Base-by-base conservation (phyloP, 2,797 vertebrate genomes). In the Periophthalmus magnuspinnatus region DNA sequence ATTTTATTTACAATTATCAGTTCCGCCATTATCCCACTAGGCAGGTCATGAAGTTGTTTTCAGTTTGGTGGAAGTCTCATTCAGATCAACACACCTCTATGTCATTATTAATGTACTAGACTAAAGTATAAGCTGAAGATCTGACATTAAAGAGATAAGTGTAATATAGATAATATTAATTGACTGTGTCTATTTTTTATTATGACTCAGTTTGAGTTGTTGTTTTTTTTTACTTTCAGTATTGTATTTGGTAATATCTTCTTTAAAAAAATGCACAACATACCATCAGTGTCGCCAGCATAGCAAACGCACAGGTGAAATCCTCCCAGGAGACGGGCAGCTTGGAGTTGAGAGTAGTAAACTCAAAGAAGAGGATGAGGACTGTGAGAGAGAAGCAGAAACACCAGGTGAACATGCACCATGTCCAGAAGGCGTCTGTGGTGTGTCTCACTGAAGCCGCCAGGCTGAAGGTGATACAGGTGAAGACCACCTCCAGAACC, bases 371-470 rank as follows among this genome's bases (percentile, higher is more conserved):
- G 36, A 96, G 75, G 11, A 96, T 90, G 45, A 95, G 59, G 17
- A 96, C 19, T 0, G 94, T 95, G 59, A 94, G 6, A 0, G 60
- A 9, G 36, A 95, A 96, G 75, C 95, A 95, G 82, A 96, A 92
- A 78, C 93, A 94, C 96, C 95, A 96, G 6, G 90, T 90, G 88
- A 96, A 95, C 94, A 96, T 94, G 76, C 95, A 94, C 95, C 95
- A 96, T 0, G 69, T 72, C 74, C 94, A 95, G 5, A 89, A 94
- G 45, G 91, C 8, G 0, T 0, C 0, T 0, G 0, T 0, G 0
- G 0, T 9, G 5, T 0, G 0, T 0, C 9, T 1, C 0, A 79
- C 47, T 0, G 91, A 93, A 0, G 94, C 93, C 78, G 91, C 94
- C 87, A 97, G 71, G 80, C 95, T 94, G 88, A 96, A 95, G 78